Percentiles rank a stretch among this genome's conserved stretches.
These are phyloP conservation scores for Mactra quadrangularis DNA, from an alignment of 1,140 invertebrate genomes.

Conservation along the genomic window DNA sequence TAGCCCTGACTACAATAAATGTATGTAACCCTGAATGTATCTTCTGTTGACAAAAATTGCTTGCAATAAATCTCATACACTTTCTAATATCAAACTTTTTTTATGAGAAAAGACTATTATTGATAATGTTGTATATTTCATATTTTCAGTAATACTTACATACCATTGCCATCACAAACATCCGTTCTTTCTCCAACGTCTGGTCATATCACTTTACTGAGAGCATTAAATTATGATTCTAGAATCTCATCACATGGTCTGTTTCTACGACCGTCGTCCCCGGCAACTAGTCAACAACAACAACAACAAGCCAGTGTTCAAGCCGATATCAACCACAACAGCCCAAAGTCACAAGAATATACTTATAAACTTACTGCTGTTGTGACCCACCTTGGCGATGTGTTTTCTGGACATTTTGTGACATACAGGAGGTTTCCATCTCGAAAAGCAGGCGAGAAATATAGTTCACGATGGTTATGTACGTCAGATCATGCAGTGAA, in stretches of 20 bases:
- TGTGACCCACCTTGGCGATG: constrained; percentile 94
- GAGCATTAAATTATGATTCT: constrained; percentile 80
- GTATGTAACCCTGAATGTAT: too few relatives aligned
- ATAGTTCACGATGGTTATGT: constrained; percentile 82
- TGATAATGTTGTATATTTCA: too few relatives aligned
- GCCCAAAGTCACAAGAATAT: constrained; percentile 63
- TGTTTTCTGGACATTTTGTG: constrained; percentile 95
- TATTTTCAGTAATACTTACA: constrained; percentile 47
- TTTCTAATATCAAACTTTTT: too few relatives aligned
- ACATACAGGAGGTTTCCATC: constrained; percentile 90
- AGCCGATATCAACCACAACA: constrained; percentile 78
- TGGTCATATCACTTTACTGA: constrained; percentile 77
- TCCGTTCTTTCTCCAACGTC: constrained; percentile 57
- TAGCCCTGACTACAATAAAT: too few relatives aligned
- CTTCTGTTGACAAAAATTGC: too few relatives aligned
- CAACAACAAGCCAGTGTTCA: constrained; percentile 51
- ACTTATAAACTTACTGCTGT: constrained; percentile 91
- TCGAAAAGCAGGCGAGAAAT: constrained; percentile 70
- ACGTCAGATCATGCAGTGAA: constrained; percentile 84
- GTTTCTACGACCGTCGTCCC: constrained; percentile 68
- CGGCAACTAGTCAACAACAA: neutral
- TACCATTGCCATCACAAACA: constrained; percentile 44
- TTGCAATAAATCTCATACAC: too few relatives aligned
- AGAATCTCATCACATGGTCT: constrained; percentile 74
- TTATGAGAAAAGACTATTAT: too few relatives aligned